A percentile compares a stretch with the other conserved stretches of the same genome.
These are phyloP conservation scores for Panorpa germanica DNA, from an alignment of 2,888 invertebrate species.

Conservation along the genomic window DNA sequence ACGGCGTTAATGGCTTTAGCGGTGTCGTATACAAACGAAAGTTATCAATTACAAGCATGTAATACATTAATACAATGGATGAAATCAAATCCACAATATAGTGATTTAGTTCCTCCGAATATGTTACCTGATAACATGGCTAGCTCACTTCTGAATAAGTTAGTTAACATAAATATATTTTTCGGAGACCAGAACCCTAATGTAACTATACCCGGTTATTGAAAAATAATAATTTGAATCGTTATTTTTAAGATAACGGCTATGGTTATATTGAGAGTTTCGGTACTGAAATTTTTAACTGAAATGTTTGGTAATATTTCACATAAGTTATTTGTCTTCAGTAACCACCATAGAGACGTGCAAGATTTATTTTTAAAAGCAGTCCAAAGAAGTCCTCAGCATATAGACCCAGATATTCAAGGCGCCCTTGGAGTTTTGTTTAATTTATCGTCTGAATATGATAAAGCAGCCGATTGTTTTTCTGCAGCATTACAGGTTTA, in stretches of 20 bases:
- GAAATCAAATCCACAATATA: constrained; percentile 61
- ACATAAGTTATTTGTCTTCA: constrained; percentile 8
- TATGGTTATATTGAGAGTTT: too few relatives aligned
- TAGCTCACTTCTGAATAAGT: constrained; percentile 27
- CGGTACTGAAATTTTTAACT: too few relatives aligned
- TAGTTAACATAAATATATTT: not conserved
- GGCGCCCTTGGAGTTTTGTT: constrained; percentile 89
- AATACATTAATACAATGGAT: constrained; percentile 64
- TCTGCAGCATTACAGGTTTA: constrained; percentile 69
- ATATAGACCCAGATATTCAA: constrained; percentile 79
- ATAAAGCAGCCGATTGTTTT: constrained; percentile 95
- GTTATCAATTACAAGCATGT: constrained; percentile 77
- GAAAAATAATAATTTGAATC: too few relatives aligned
- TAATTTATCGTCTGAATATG: constrained; percentile 84
- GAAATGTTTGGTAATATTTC: constrained; percentile 11
- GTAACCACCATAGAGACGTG: too few relatives aligned
- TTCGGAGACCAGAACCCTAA: constrained; percentile 10
- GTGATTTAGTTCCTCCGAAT: constrained; percentile 42
- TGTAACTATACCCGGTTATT: constrained; percentile 11
- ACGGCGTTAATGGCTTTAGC: constrained; percentile 79
- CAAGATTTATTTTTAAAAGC: constrained; percentile 61
- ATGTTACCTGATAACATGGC: constrained; percentile 25
- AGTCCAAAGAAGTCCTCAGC: constrained; percentile 51
- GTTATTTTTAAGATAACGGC: too few relatives aligned
- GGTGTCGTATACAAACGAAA: constrained; percentile 93